Conservation (phyloP, 2,113 vertebrate genomes). For the Sylvicapra grimmia region DNA sequence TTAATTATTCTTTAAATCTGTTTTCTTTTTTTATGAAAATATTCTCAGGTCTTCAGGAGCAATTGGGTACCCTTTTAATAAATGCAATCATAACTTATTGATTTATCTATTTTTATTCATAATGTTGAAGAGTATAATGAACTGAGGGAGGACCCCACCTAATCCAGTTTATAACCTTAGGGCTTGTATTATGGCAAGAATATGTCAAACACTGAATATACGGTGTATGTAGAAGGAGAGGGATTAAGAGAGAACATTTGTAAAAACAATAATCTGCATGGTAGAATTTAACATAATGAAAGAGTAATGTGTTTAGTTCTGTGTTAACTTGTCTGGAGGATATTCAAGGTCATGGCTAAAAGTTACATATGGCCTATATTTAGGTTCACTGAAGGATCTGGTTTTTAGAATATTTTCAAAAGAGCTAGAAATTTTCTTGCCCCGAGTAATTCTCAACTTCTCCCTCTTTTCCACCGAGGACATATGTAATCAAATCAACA, state of each 20-base stretch:
- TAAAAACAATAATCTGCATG: not conserved
- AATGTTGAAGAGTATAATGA: not conserved
- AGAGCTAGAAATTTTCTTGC: not conserved
- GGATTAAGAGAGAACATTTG: not conserved
- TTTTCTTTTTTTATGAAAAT: not conserved
- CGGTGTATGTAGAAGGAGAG: not conserved
- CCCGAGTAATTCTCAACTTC: not conserved
- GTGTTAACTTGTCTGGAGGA: not conserved
- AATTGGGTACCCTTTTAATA: not conserved
- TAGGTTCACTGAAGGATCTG: not conserved
- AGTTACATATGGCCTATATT: not conserved
- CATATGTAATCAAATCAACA: not conserved
- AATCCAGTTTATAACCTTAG: not conserved
- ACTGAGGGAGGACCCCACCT: not conserved
- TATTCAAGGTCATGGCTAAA: not conserved
- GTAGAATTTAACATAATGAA: not conserved
- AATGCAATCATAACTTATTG: not conserved
- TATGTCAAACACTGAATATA: not conserved
- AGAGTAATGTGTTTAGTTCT: not conserved
- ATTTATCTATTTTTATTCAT: not conserved
- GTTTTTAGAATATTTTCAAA: not conserved
- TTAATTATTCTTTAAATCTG: not conserved
- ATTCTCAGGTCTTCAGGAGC: not conserved
- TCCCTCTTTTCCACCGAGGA: not conserved
- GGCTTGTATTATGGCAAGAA: not conserved